These are phyloP conservation scores for Dysidea cf. avara DNA, from an alignment of 37 sponge, comb jelly and placozoan genomes.

Conservation along the genomic window DNA sequence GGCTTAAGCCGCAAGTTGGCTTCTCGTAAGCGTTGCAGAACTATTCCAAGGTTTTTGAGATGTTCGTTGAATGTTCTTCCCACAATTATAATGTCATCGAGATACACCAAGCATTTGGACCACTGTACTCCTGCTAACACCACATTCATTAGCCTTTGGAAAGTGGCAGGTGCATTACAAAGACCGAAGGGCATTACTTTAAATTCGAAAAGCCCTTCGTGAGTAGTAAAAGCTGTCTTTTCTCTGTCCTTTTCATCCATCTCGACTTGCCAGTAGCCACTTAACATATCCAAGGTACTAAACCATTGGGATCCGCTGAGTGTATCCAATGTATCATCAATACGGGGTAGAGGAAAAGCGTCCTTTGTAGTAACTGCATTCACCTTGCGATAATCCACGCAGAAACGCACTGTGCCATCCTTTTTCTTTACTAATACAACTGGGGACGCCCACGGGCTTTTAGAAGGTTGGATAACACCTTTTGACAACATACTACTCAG, in stretches of 20 bases:
- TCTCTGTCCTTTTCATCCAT: not conserved
- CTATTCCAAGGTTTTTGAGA: conserved; percentile 1
- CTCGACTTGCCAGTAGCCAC: too few relatives aligned
- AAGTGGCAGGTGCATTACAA: conserved; percentile 15
- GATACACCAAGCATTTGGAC: conserved; percentile 13
- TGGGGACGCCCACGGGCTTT: too few relatives aligned
- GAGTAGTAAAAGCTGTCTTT: conserved; percentile 28
- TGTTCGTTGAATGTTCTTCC: conserved; percentile 11
- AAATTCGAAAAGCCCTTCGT: conserved; percentile 12
- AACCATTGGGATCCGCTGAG: too few relatives aligned
- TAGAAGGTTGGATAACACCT: not conserved
- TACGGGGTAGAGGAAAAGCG: too few relatives aligned
- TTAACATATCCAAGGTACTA: too few relatives aligned
- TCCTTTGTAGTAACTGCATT: too few relatives aligned
- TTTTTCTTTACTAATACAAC: conserved; percentile 13
- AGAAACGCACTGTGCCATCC: not conserved
- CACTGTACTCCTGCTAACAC: not conserved
- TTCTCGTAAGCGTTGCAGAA: not conserved
- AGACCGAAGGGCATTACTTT: conserved; percentile 41
- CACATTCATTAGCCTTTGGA: conserved; percentile 28
- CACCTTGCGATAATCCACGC: too few relatives aligned
- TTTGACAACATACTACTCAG: not conserved
- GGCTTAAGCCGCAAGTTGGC: conserved; percentile 11
- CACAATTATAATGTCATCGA: conserved; percentile 20
- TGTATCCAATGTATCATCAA: too few relatives aligned